A percentile compares a stretch with the other conserved stretches of the same genome.
Evolutionary conservation across 1,140 invertebrate species (phyloP).

Genomic region (Zaprionus capensis): DNA sequence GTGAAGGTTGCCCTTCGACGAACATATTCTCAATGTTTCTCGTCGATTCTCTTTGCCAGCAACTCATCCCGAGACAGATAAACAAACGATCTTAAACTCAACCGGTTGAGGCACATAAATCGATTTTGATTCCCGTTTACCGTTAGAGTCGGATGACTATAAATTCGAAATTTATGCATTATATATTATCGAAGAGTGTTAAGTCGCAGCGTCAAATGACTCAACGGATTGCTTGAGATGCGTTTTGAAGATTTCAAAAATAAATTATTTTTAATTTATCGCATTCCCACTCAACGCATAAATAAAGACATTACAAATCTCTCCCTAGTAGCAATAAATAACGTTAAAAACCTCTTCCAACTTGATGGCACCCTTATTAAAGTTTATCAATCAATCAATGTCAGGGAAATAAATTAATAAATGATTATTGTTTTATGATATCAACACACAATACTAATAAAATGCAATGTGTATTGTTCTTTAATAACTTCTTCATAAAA

Average conservation of each 20-base stretch:
- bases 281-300: neutral
- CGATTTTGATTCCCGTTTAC: conserved; percentile 67
- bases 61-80: conserved; percentile 27
- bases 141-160: conserved; percentile 60
- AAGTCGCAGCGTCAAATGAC: conserved; percentile 34
- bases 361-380: conserved; percentile 6
- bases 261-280: neutral
- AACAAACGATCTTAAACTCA: conserved; percentile 39
- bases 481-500: conserved; percentile 21
- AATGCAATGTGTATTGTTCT: conserved; percentile 13
- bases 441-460: conserved; percentile 10
- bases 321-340: neutral
- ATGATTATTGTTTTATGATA: conserved; percentile 12
- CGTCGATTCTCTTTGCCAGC: conserved; percentile 2
- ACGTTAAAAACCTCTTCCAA: neutral
- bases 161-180: conserved; percentile 62
- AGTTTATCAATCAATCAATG: conserved; percentile 23
- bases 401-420: conserved; percentile 24
- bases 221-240: conserved; percentile 6
- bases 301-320: neutral
- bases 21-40: conserved; percentile 4
- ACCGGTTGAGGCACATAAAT: conserved; percentile 66
- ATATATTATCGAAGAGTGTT: conserved; percentile 46
- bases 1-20: conserved; percentile 62
- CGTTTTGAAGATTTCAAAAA: neutral